phyloP scores from a whole-genome alignment of 2,113 vertebrate genomes.

The Argyrosomus japonicus region DNA sequence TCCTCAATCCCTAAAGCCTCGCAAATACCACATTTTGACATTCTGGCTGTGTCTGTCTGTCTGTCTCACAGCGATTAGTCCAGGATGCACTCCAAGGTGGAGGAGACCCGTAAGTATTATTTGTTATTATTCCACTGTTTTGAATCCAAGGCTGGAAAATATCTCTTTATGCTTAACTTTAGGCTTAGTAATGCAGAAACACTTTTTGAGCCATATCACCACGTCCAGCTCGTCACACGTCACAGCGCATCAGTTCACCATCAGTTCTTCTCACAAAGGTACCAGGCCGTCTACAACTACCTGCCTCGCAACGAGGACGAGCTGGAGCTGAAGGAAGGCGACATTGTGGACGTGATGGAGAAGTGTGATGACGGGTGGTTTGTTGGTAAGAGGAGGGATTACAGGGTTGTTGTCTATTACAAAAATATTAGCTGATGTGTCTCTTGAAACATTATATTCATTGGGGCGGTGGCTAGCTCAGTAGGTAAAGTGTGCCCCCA shows the following conservation, averaged over 20 bases:
- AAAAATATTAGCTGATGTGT: not conserved
- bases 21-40: constrained; percentile 15
- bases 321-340: constrained; percentile 96
- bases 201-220: not conserved
- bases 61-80: constrained; percentile 87
- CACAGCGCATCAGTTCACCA: not conserved
- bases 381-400: constrained; percentile 87
- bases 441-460: not conserved
- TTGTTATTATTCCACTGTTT: not conserved
- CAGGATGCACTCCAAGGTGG: constrained; percentile 92
- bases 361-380: constrained; percentile 99
- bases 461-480: too few relatives aligned
- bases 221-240: too few relatives aligned
- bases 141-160: not conserved
- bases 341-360: constrained; percentile 97
- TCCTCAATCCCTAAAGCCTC: not conserved
- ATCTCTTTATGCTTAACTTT: not conserved
- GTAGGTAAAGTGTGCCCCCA: too few relatives aligned
- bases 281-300: constrained; percentile 98
- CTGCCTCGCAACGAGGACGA: constrained; percentile 96
- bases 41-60: constrained; percentile 20
- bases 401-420: not conserved
- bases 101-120: constrained; percentile 95
- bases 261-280: constrained; percentile 82
- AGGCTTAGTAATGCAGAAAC: too few relatives aligned